Conservation (phyloP, 2,113 vertebrate species). For the Cyprinus carpio region DNA sequence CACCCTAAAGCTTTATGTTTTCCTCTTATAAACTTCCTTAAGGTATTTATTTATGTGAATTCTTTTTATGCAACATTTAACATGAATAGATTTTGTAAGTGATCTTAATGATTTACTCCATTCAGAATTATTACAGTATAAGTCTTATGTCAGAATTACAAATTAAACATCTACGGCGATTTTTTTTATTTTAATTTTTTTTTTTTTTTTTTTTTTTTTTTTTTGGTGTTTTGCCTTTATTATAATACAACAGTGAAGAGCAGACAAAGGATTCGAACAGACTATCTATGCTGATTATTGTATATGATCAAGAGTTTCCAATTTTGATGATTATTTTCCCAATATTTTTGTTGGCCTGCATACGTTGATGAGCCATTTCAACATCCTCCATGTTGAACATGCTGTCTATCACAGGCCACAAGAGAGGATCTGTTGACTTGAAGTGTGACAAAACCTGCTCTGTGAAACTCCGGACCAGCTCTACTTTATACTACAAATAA, state of each 20-base stretch:
- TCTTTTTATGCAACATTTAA: not conserved
- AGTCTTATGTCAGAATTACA: too few species aligned
- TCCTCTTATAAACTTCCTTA: too few species aligned
- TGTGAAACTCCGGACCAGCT: slow-evolving; percentile 77
- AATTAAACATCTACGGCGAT: too few species aligned
- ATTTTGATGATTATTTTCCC: slow-evolving; percentile 83
- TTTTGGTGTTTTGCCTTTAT: too few species aligned
- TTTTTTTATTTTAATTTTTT: too few species aligned
- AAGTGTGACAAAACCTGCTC: slow-evolving; percentile 74
- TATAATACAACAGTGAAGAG: too few species aligned
- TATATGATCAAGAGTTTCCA: not conserved
- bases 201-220: too few species aligned
- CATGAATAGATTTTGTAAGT: not conserved
- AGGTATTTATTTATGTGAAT: not conserved
- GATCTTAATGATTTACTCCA: not conserved
- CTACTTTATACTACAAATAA: slow-evolving; percentile 78
- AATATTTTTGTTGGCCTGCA: slow-evolving; percentile 81
- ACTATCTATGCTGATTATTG: too few species aligned
- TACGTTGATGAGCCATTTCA: slow-evolving; percentile 75
- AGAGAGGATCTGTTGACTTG: slow-evolving; percentile 54
- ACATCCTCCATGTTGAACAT: slow-evolving; percentile 72
- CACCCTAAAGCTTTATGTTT: not conserved
- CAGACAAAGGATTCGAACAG: too few species aligned
- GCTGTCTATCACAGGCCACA: slow-evolving; percentile 78
- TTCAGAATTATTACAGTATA: too few species aligned